Evolutionary conservation across 2,113 vertebrate species (phyloP).

Genomic region (Pagrus major): DNA sequence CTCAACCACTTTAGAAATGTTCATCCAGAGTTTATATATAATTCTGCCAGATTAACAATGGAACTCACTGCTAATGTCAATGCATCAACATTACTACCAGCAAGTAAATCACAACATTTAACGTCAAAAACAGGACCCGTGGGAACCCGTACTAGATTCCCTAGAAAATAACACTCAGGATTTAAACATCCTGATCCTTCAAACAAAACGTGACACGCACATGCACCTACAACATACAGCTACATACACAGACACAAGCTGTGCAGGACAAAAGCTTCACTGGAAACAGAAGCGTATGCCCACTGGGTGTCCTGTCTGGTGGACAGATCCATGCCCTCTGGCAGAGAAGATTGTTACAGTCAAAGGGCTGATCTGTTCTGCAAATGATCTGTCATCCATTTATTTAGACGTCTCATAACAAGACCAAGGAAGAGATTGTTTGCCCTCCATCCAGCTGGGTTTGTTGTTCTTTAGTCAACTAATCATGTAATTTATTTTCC

Average conservation of each 20-base stretch:
- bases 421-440: conserved; percentile 2
- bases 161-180: not conserved
- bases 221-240: not conserved
- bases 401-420: conserved; percentile 26
- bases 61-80: not conserved
- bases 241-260: not conserved
- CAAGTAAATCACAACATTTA: not conserved
- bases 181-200: not conserved
- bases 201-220: not conserved
- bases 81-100: not conserved
- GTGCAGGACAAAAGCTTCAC: conserved; percentile 7
- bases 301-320: not conserved
- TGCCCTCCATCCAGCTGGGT: conserved; percentile 21
- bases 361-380: conserved; percentile 16
- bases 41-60: not conserved
- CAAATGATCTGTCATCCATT: conserved; percentile 9
- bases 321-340: not conserved
- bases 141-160: too few species aligned
- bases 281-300: not conserved
- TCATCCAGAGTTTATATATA: not conserved
- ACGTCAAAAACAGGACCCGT: not conserved
- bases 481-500: conserved; percentile 22
- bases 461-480: conserved; percentile 54
- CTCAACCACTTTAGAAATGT: not conserved
- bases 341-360: not conserved